phyloP scores from a whole-genome alignment of 2,113 vertebrate species.

The Corvus hawaiiensis region DNA sequence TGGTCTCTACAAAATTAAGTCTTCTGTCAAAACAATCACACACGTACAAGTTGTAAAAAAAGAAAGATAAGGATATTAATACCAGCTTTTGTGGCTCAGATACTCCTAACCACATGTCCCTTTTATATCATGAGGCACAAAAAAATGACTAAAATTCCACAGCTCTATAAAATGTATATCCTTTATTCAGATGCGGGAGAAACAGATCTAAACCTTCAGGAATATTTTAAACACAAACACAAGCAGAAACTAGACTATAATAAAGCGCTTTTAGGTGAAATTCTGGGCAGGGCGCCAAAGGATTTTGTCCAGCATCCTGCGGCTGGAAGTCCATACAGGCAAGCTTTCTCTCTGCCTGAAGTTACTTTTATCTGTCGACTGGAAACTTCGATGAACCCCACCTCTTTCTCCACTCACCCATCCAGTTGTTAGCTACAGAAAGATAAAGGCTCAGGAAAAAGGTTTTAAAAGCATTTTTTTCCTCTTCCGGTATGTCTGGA shows the following conservation, averaged over 20 bases:
- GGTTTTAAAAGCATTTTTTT: constrained; percentile 3
- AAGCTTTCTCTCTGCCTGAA: not conserved
- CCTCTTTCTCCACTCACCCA: not conserved
- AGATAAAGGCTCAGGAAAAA: constrained; percentile 47
- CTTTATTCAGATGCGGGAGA: not conserved
- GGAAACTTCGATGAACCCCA: not conserved
- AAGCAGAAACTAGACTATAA: not conserved
- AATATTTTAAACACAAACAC: constrained; percentile 17
- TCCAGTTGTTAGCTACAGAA: constrained; percentile 23
- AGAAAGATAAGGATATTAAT: not conserved
- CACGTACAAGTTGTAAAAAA: not conserved
- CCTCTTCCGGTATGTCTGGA: constrained; percentile 52
- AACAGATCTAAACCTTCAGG: constrained; percentile 28
- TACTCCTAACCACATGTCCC: not conserved
- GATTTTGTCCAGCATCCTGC: constrained; percentile 27
- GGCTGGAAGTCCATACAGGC: not conserved
- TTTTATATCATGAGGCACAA: not conserved
- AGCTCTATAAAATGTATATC: not conserved
- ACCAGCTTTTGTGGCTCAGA: not conserved
- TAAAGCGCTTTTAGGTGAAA: not conserved
- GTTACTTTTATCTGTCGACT: not conserved
- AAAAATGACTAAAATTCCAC: not conserved
- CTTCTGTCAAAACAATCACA: not conserved
- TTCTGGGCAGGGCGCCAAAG: constrained; percentile 37
- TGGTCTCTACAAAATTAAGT: not conserved